A percentile compares a stretch with the other conserved stretches of the same genome.
Conservation (phyloP, 2,888 invertebrate species). For the Pandemis corylana region DNA sequence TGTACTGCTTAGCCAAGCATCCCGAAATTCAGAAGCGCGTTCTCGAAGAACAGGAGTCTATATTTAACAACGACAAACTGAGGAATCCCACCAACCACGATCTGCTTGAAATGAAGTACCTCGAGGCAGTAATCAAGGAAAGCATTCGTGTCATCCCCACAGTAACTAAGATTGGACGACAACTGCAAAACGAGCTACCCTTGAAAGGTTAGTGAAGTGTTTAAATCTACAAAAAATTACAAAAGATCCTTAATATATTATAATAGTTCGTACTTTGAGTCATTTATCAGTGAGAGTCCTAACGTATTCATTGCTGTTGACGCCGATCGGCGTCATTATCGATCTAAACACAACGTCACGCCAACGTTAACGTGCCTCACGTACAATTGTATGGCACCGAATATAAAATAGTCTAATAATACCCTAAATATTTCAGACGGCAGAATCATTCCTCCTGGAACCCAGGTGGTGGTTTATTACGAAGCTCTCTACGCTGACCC, state of each 20-base stretch:
- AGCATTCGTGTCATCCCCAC: slow-evolving; percentile 55
- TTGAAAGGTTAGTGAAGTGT: slow-evolving; percentile 48
- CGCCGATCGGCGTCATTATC: no score
- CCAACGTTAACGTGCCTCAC: no score
- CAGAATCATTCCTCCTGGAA: slow-evolving; percentile 52
- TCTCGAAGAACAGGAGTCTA: slow-evolving; percentile 52
- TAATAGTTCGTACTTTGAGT: background rate
- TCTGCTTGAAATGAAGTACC: slow-evolving; percentile 57
- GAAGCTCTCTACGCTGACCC: slow-evolving; percentile 53
- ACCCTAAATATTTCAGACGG: slow-evolving; percentile 51
- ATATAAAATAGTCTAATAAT: background rate
- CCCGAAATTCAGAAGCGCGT: slow-evolving; percentile 53
- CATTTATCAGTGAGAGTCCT: no score
- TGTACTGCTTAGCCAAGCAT: slow-evolving; percentile 53
- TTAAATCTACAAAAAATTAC: background rate
- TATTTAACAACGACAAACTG: slow-evolving; percentile 49
- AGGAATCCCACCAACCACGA: slow-evolving; percentile 51
- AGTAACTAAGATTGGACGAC: slow-evolving; percentile 55
- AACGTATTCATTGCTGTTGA: no score
- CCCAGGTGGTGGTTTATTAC: slow-evolving; percentile 52
- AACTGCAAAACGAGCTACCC: slow-evolving; percentile 51
- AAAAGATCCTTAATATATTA: background rate
- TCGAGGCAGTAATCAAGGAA: slow-evolving; percentile 58
- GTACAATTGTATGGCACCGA: background rate
- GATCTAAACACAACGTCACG: no score